Evolutionary conservation across 2,888 invertebrate genomes (phyloP), one percentile per base, ranked within the genome.

Genomic region (Ypsolopha scabrella): DNA sequence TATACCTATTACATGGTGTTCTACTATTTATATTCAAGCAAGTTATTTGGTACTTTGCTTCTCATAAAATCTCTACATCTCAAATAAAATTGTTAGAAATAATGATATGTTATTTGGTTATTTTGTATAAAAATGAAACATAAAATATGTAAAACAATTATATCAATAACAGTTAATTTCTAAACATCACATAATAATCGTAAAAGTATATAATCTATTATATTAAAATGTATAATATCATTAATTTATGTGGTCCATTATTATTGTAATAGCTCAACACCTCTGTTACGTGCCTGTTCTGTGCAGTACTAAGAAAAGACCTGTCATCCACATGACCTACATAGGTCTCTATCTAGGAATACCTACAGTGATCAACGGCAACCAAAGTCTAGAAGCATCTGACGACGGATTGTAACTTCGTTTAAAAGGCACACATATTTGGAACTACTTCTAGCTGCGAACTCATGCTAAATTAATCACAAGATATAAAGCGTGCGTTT

Each of bases 151-250:
- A 49, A 24, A 71, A 75, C 80, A 75, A 73, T 48, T 77, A 24
- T 24, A 24, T 24, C 24, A 24, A 24, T 24, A 80, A 80, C 75
- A 75, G 72, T 68, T 64, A 70, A 64, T 72, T 73, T 70, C 41
- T 76, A 80, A 80, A 81, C 82, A 85, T 83, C 81, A 83, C 81
- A 80, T 82, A 82, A 78, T 82, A 80, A 80, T 83, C 77, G 76
- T 82, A 78, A 74, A 70, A 71, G 39, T 39, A 68, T 70, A 75
- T 74, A 64, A 57, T 63, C 67, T 75, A 73, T 65, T 70, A 65
- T 63, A 48, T 51, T 48, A 65, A 64, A 60, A 62, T 60, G 68
- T 68, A 69, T 72, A 77, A 76, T 80, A 80, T 78, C 75, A 70
- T 74, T 49, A 50, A 49, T 52, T 45, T 53, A 72, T 72, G 69